Evolutionary conservation across 2,113 vertebrate genomes (phyloP).

Genomic region (Neogale vison): DNA sequence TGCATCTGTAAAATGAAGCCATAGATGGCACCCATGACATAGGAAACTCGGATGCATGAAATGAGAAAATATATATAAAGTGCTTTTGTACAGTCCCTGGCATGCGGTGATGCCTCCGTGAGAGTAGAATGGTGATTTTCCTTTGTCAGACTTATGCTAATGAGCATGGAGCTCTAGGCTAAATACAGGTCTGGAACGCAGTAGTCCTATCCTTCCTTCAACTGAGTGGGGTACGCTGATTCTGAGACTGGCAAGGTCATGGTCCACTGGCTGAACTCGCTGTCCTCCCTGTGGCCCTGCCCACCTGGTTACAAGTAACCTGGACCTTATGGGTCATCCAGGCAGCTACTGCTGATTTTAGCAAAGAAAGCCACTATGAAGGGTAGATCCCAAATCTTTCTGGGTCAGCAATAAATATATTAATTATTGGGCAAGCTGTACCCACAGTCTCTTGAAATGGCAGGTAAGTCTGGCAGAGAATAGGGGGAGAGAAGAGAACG

Average conservation of each 20-base stretch:
- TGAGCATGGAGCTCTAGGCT: background rate
- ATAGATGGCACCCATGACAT: background rate
- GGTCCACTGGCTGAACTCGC: background rate
- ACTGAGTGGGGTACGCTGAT: background rate
- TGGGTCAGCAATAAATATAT: background rate
- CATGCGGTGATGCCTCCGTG: background rate
- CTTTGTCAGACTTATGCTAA: background rate
- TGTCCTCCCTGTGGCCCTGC: background rate
- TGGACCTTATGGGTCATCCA: background rate
- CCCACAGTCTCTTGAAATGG: background rate
- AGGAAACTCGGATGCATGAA: background rate
- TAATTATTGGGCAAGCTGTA: background rate
- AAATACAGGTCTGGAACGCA: background rate
- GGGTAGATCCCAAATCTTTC: background rate
- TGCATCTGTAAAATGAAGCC: background rate
- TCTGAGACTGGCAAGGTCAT: background rate
- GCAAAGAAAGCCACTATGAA: slow-evolving; percentile 22
- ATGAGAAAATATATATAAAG: background rate
- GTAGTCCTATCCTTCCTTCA: background rate
- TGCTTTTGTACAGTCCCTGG: background rate
- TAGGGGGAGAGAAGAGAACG: background rate
- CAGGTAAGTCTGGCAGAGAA: background rate
- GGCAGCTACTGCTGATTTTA: background rate
- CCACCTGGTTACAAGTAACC: background rate
- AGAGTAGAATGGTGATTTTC: background rate